phyloP scores from a whole-genome alignment of 2,797 vertebrate genomes.

The Hemitrygon akajei region DNA sequence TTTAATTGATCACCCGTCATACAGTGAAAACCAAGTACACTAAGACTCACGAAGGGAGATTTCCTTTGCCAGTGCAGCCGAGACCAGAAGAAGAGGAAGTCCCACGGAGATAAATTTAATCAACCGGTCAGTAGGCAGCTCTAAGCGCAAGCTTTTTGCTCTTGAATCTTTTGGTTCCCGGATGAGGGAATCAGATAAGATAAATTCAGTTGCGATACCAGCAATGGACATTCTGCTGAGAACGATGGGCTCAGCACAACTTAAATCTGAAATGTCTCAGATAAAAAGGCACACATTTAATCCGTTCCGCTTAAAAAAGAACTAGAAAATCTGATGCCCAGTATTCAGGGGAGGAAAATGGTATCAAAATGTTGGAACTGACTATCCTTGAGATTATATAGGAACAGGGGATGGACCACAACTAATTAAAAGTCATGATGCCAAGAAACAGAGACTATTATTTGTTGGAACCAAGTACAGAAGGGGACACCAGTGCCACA shows the following conservation, averaged over 20 bases:
- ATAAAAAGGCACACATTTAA: background rate
- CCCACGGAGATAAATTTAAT: slow-evolving; percentile 84
- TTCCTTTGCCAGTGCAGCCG: slow-evolving; percentile 82
- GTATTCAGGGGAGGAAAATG: too few relatives aligned
- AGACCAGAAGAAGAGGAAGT: slow-evolving; percentile 81
- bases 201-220: slow-evolving; percentile 76
- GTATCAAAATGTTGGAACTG: background rate
- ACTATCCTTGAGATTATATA: background rate
- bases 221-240: slow-evolving; percentile 76
- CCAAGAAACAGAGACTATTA: background rate
- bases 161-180: slow-evolving; percentile 57
- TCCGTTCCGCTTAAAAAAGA: background rate
- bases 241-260: background rate
- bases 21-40: background rate
- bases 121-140: slow-evolving; percentile 82
- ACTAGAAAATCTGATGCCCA: background rate
- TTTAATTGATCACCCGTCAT: slow-evolving; percentile 26
- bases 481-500: background rate
- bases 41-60: slow-evolving; percentile 73
- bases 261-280: background rate
- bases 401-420: background rate
- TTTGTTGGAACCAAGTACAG: slow-evolving; percentile 19
- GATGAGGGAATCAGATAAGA: slow-evolving; percentile 86
- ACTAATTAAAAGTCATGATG: background rate
- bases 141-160: slow-evolving; percentile 70